Conservation (phyloP, 2,888 invertebrate genomes). For the Apodemia hepburni region DNA sequence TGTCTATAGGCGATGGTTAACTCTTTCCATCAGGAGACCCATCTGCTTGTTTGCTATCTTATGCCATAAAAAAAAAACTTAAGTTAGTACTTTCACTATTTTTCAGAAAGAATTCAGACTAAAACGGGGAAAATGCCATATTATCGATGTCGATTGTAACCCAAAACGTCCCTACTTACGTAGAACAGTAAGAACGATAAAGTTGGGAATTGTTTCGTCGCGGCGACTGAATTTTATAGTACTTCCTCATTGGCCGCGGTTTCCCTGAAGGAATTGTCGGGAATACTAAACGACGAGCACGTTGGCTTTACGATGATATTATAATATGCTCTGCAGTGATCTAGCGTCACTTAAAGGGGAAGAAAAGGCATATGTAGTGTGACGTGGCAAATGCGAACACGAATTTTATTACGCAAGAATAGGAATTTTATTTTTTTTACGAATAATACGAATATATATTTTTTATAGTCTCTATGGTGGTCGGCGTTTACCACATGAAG, state of each 20-base stretch:
- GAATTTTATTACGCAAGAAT: too few relatives aligned
- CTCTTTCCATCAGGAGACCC: too few relatives aligned
- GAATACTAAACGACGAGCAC: background rate
- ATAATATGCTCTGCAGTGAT: conserved; percentile 1
- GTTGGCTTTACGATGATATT: background rate
- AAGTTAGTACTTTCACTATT: too few relatives aligned
- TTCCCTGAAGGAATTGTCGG: conserved; percentile 13
- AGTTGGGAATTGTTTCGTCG: conserved; percentile 14
- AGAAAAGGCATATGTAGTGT: background rate
- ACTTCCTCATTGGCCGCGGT: conserved; percentile 9
- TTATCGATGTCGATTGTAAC: background rate
- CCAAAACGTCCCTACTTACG: background rate
- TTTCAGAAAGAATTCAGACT: too few relatives aligned
- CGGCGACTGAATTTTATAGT: conserved; percentile 14
- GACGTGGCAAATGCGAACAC: background rate
- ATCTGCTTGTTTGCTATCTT: too few relatives aligned
- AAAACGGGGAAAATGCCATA: background rate
- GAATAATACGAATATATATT: too few relatives aligned
- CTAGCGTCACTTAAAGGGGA: background rate
- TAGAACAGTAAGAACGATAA: background rate
- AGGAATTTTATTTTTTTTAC: too few relatives aligned
- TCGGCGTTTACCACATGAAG: too few relatives aligned
- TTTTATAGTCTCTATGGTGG: too few relatives aligned
- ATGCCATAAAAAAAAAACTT: too few relatives aligned
- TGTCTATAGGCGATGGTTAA: too few relatives aligned